These are phyloP conservation scores for Zygogramma bicolorata DNA, from an alignment of 2,888 invertebrate genomes.

Conservation along the genomic window DNA sequence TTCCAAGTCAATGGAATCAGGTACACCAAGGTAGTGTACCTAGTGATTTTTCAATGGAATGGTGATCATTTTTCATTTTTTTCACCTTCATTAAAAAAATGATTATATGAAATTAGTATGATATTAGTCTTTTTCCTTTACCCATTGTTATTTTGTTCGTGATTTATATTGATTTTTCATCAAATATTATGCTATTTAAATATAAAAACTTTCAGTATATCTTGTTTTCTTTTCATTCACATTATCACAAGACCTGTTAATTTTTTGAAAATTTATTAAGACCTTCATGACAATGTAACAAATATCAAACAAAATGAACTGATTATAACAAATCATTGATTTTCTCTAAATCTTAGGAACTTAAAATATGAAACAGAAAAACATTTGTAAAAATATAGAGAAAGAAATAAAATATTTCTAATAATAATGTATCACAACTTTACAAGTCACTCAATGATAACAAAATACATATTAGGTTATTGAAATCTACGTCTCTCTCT, in stretches of 20 bases:
- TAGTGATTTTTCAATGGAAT: not conserved
- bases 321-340: no score
- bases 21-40: conserved; percentile 11
- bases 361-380: no score
- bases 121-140: not conserved
- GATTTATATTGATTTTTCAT: no score
- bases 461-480: no score
- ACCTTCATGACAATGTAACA: no score
- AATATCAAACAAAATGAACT: no score
- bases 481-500: not conserved
- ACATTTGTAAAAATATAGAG: not conserved
- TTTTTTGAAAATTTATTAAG: not conserved
- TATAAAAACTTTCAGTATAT: no score
- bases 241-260: not conserved
- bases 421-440: not conserved
- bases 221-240: no score
- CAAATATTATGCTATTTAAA: not conserved
- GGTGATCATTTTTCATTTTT: not conserved
- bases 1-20: conserved; percentile 4
- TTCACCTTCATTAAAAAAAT: not conserved
- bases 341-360: no score
- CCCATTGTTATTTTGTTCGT: no score
- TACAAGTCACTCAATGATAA: no score
- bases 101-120: not conserved
- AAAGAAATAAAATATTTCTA: not conserved